phyloP scores from a whole-genome alignment of 2,113 vertebrate species.

The Himantopus leucocephalus region DNA sequence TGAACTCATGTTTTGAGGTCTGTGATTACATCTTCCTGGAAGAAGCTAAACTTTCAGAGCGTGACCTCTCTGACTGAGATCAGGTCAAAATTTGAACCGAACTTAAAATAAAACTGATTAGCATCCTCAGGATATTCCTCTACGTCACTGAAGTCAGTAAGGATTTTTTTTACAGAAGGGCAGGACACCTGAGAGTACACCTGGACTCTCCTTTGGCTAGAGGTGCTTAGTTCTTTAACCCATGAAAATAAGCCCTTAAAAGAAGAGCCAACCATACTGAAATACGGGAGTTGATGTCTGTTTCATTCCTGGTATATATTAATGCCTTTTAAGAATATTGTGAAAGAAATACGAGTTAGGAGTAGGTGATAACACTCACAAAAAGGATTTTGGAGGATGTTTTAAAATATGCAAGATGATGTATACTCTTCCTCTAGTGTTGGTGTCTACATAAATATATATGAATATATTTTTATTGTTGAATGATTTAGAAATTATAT shows the following conservation, averaged over 20 bases:
- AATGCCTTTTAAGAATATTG: neutral
- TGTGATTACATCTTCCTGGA: neutral
- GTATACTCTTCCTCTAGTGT: conserved; percentile 9
- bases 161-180: neutral
- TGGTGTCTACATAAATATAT: conserved; percentile 39
- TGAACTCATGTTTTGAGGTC: neutral
- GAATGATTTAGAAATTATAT: conserved; percentile 28
- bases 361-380: neutral
- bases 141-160: neutral
- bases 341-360: neutral
- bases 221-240: neutral
- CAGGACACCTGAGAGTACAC: neutral
- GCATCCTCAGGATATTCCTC: neutral
- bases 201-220: neutral
- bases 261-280: neutral
- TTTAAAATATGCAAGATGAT: conserved; percentile 53
- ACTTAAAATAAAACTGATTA: neutral
- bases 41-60: neutral
- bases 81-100: neutral
- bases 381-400: conserved; percentile 20
- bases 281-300: neutral
- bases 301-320: neutral
- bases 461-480: conserved; percentile 51
- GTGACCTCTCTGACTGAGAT: neutral
- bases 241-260: neutral